Base-by-base conservation (phyloP, 2,888 invertebrate species). In the Epistrophella euchroma region DNA sequence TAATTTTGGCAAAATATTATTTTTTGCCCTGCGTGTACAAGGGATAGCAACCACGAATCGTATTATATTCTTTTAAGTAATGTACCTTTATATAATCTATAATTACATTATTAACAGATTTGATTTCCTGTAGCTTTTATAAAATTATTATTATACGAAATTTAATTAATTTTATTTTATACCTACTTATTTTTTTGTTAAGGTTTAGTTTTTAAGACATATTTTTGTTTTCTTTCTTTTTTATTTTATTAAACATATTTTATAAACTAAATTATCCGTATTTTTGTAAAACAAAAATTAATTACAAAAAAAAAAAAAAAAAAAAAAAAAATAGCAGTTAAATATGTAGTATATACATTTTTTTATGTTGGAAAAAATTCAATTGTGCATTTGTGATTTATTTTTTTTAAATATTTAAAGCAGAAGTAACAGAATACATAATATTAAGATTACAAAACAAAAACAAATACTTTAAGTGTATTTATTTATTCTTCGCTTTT, bases 41-140 rank as follows among this genome's bases (percentile, higher is more conserved):
- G 91, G 90, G 91, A 90, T 90, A 89, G 88, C 90, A 90, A 91
- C 91, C 91, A 90, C 90, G 90, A 91, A 91, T 90, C 90, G 90
- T 90, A 90, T 90, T 90, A 90, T 85, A 81, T 77, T 85, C 76
- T 73, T 40, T 80, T 85, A 80, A 76, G 80, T 66, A 75, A 75
- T 84, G 72, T 70, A 60, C 60, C 60, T n/a, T n/a, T 60, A 60
- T 60, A 56, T 62, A 78, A 47, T 50, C 40, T 50, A 50, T 35
- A 43, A 52, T 37, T 45, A 77, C 28, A 78, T 45, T 62, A 45
- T 72, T 68, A 58, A 55, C 43, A 66, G 58, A 66, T 60, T 64
- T 77, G 37, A 84, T 84, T 85, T 85, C 75, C 84, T 81, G 55
- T 85, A 81, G 76, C 66, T 81, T 85, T 85, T 85, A 68, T 80